A percentile compares a stretch with the other conserved stretches of the same genome.
Evolutionary conservation across 2,113 vertebrate species (phyloP).

Genomic region (Microtus montanus): DNA sequence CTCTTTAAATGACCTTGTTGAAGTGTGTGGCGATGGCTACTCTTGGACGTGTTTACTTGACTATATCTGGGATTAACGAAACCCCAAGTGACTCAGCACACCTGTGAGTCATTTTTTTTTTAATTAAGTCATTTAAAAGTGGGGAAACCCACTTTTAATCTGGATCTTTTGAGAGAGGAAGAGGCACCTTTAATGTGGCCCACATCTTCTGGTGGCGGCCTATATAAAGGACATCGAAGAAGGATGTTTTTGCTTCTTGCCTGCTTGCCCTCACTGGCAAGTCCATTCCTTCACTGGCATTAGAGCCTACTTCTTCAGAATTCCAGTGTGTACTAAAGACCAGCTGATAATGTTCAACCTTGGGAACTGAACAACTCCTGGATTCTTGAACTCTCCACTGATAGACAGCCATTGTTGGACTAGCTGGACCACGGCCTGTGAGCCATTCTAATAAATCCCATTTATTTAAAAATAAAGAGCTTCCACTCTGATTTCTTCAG

Average conservation of each 20-base stretch:
- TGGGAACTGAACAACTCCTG: background rate
- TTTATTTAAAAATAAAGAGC: background rate
- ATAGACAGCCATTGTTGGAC: background rate
- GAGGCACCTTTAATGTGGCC: background rate
- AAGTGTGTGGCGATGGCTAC: background rate
- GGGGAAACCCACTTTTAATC: background rate
- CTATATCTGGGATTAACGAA: background rate
- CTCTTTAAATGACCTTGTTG: background rate
- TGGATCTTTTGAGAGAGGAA: background rate
- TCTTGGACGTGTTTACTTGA: background rate
- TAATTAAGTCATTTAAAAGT: background rate
- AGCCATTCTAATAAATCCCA: background rate
- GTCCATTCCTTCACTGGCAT: background rate
- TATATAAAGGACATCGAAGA: background rate
- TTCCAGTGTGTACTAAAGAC: background rate
- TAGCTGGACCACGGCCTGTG: background rate
- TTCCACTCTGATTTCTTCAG: slow-evolving; percentile 28
- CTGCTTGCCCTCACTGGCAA: background rate
- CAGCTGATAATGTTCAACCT: background rate
- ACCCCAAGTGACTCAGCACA: background rate
- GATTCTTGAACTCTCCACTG: background rate
- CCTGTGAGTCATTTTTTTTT: background rate
- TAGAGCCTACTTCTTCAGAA: background rate
- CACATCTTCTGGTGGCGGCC: background rate
- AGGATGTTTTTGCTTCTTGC: background rate